These are phyloP conservation scores for Scaptomyza hsui DNA, from an alignment of 1,140 invertebrate genomes.

Conservation along the genomic window DNA sequence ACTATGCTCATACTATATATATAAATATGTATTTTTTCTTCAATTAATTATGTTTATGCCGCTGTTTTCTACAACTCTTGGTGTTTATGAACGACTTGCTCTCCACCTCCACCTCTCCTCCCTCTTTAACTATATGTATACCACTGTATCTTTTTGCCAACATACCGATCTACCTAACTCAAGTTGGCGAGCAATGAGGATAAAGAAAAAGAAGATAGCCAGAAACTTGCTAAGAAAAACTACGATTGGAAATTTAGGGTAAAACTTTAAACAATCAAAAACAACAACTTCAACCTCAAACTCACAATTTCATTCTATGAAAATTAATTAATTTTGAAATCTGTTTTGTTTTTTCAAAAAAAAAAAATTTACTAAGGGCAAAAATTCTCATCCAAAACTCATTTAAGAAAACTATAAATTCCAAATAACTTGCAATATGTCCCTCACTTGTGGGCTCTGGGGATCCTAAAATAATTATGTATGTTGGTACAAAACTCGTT, in stretches of 20 bases:
- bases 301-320: slow-evolving; percentile 17
- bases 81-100: slow-evolving; percentile 25
- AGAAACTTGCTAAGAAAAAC: slow-evolving; percentile 87
- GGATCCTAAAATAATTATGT: slow-evolving; percentile 1
- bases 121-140: slow-evolving; percentile 18
- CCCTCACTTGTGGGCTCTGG: slow-evolving; percentile 25
- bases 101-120: slow-evolving; percentile 34
- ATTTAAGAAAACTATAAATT: slow-evolving; percentile 25
- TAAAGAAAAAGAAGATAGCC: slow-evolving; percentile 84
- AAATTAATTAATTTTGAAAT: slow-evolving; percentile 35
- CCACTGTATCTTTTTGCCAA: slow-evolving; percentile 22
- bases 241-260: slow-evolving; percentile 93
- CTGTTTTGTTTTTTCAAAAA: slow-evolving; percentile 53
- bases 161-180: slow-evolving; percentile 43
- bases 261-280: slow-evolving; percentile 64
- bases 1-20: slow-evolving; percentile 28
- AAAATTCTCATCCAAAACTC: slow-evolving; percentile 28
- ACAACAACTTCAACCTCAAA: slow-evolving; percentile 20
- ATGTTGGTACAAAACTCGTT: slow-evolving; percentile 27
- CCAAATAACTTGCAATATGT: slow-evolving; percentile 17
- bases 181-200: slow-evolving; percentile 85
- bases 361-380: slow-evolving; percentile 28
- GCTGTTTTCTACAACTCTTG: slow-evolving; percentile 37
- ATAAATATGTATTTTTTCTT: slow-evolving; percentile 18
- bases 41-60: slow-evolving; percentile 28